Evolutionary conservation across 2,797 vertebrate genomes (phyloP).

Genomic region (Paguma larvata): DNA sequence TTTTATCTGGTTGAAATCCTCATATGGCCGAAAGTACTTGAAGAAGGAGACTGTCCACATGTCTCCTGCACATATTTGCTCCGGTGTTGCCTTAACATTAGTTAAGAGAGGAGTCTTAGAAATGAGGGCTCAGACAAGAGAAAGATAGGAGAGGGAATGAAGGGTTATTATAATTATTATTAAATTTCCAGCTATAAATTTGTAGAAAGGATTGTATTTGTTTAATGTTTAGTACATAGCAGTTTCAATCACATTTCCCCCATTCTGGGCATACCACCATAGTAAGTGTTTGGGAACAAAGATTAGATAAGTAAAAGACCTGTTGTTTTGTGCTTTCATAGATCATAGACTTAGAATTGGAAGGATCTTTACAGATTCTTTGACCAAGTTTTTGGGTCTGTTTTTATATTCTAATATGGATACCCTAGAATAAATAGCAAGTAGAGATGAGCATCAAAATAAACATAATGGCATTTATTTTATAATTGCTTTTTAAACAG

Average conservation of each 20-base stretch:
- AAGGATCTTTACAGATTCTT: background rate
- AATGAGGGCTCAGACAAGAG: background rate
- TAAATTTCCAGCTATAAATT: background rate
- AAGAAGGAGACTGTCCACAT: background rate
- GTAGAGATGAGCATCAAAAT: background rate
- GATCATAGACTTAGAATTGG: background rate
- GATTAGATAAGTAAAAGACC: background rate
- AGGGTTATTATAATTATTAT: background rate
- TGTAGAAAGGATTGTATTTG: conserved; percentile 26
- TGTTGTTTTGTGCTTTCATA: background rate
- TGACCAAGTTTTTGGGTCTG: background rate
- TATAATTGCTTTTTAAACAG: conserved; percentile 38
- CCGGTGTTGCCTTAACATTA: conserved; percentile 12
- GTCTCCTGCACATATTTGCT: background rate
- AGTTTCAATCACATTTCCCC: background rate
- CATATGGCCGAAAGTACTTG: background rate
- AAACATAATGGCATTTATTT: background rate
- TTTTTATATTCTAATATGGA: background rate
- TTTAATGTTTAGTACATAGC: background rate
- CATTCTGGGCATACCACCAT: background rate
- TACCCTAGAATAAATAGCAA: background rate
- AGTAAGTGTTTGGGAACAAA: background rate
- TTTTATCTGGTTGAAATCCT: background rate
- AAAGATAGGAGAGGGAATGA: background rate
- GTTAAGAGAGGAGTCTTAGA: background rate